Percentiles rank a stretch among this genome's conserved stretches.
phyloP scores from a whole-genome alignment of 2,888 invertebrate species.

The Himalopsyche tibetana region DNA sequence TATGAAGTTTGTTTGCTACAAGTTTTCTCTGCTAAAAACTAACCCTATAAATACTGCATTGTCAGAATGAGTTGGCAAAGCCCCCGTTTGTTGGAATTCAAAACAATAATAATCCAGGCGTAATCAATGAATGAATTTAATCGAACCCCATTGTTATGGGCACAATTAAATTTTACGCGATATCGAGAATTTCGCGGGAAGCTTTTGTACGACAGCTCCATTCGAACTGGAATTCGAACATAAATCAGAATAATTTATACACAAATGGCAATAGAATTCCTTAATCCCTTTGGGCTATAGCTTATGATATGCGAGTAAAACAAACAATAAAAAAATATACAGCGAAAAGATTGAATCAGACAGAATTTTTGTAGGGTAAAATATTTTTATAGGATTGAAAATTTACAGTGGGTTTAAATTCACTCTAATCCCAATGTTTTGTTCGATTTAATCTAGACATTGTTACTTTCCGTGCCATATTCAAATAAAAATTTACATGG shows the following conservation, averaged over 20 bases:
- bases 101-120: conserved; percentile 47
- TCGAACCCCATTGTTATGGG: conserved; percentile 39
- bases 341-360: conserved; percentile 7
- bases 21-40: conserved; percentile 25
- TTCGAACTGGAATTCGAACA: conserved; percentile 45
- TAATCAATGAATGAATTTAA: conserved; percentile 41
- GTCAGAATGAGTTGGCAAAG: not conserved
- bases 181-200: conserved; percentile 53
- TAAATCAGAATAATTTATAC: conserved; percentile 47
- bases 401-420: conserved; percentile 6
- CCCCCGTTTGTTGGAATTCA: not conserved
- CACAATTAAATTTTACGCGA: conserved; percentile 57
- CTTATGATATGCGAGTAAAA: conserved; percentile 8
- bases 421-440: conserved; percentile 22
- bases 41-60: conserved; percentile 26
- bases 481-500: not conserved
- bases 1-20: not conserved
- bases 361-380: not conserved
- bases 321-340: conserved; percentile 2
- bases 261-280: conserved; percentile 28
- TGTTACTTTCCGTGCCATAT: not conserved
- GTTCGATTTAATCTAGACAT: conserved; percentile 9
- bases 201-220: conserved; percentile 48
- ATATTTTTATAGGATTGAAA: not conserved
- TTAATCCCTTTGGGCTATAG: conserved; percentile 3